Conservation (phyloP, 1,140 invertebrate species). For the Drosophila lowei region DNA sequence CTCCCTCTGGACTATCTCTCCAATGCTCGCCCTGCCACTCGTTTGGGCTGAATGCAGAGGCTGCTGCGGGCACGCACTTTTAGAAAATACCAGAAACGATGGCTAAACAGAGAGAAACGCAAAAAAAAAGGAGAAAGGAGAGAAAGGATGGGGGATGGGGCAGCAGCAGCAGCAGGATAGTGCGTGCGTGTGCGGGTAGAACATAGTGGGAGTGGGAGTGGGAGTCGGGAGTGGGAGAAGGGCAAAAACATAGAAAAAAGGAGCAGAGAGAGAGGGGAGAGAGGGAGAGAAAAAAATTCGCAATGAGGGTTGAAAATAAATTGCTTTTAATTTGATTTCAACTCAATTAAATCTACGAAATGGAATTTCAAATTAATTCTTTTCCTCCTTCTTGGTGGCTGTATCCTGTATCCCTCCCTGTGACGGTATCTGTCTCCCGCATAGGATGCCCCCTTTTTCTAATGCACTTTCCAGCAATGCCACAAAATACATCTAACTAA, state of each 20-base stretch:
- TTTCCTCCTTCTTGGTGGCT: constrained; percentile 44
- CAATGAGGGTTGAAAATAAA: constrained; percentile 82
- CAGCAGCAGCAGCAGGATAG: constrained; percentile 35
- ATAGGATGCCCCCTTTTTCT: constrained; percentile 1
- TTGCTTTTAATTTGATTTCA: constrained; percentile 83
- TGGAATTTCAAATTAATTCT: constrained; percentile 83
- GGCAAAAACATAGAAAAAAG: constrained; percentile 13
- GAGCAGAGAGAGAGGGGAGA: not conserved
- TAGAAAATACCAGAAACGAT: constrained; percentile 60
- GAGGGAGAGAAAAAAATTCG: constrained; percentile 60
- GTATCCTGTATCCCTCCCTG: not conserved
- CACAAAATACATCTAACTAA: constrained; percentile 56
- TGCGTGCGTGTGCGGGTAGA: constrained; percentile 47
- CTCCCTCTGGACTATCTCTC: constrained; percentile 18
- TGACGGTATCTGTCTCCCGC: no score
- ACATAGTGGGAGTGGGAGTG: constrained; percentile 21
- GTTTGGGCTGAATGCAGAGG: constrained; percentile 3
- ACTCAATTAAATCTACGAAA: constrained; percentile 83
- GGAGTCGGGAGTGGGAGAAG: not conserved
- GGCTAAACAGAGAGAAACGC: constrained; percentile 60
- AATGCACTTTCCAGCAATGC: constrained; percentile 42
- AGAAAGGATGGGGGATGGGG: constrained; percentile 1
- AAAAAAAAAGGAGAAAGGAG: not conserved
- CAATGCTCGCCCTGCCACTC: constrained; percentile 2
- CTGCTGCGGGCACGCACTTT: constrained; percentile 65